Evolutionary conservation across 1,140 invertebrate species (phyloP).

Genomic region (Lucilia sericata): DNA sequence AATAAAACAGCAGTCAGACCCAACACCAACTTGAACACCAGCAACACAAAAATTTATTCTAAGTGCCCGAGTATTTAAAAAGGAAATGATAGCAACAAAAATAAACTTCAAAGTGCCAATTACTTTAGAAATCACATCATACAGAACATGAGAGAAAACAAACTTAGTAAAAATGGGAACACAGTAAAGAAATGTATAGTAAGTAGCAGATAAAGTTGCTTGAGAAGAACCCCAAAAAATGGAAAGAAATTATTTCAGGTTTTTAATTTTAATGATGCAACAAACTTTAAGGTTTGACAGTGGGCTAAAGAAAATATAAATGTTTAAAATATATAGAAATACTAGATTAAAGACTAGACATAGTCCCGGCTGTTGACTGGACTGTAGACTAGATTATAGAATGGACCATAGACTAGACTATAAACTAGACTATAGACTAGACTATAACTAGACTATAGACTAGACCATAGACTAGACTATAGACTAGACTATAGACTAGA

Average conservation of each 20-base stretch:
- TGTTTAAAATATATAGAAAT: too few species aligned
- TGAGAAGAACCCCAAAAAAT: not conserved
- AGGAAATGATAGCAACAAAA: conserved; percentile 33
- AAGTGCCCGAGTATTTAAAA: not conserved
- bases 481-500: too few species aligned
- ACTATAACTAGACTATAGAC: too few species aligned
- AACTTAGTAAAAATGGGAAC: not conserved
- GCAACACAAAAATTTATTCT: not conserved
- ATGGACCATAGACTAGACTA: too few species aligned
- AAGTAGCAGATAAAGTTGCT: conserved; percentile 12
- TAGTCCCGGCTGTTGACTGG: too few species aligned
- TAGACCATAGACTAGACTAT: too few species aligned
- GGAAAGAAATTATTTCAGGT: conserved; percentile 31
- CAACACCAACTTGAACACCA: not conserved
- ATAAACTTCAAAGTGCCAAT: conserved; percentile 39
- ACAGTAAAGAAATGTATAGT: not conserved
- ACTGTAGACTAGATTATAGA: too few species aligned
- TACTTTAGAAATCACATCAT: conserved; percentile 24
- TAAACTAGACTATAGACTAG: too few species aligned
- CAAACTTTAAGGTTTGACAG: not conserved
- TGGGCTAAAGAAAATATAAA: not conserved
- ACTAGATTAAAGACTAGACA: too few species aligned
- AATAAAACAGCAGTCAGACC: not conserved
- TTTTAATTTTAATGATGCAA: conserved; percentile 39
- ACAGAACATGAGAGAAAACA: not conserved